Evolutionary conservation across 1,140 invertebrate genomes (phyloP), one percentile per base, ranked within the genome.

Genomic region (Heliconius hewitsoni): DNA sequence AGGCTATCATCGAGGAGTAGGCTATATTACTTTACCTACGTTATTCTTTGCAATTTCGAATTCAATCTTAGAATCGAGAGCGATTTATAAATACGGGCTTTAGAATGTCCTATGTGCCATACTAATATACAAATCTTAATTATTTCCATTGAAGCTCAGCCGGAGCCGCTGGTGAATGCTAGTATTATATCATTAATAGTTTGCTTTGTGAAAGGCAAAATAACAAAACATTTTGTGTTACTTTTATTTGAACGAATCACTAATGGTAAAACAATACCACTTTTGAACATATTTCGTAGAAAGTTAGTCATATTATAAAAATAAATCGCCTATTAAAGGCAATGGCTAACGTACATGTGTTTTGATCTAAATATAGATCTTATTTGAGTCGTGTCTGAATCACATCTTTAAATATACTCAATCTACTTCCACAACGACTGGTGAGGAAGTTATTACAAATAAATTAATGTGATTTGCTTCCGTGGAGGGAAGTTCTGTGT

Each of bases 291-390:
- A 11, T 66, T 66, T 66, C 27, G 4, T 30, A 27, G 60, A 66
- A 75, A 75, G 55, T 73, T 50, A 46, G 27, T 50, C 19, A 74
- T 34, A 60, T n/a, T 46, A 55, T 75, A 79, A 75, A 79, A 71
- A 75, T 79, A 79, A 55, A 71, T 78, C 72, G 34, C 74, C 73
- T 75, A 79, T 79, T 79, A 79, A 75, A 73, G 78, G 78, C 77
- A 78, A 74, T 66, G 72, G 77, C 66, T 60, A 73, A 74, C 77
- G 27, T 75, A 71, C 73, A 75, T 75, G 55, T 74, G 76, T 73
- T 52, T 34, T 37, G 8, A 39, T 46, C 60, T 79, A 79, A 30
- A 79, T 52, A 71, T 79, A 79, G 73, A 75, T 34, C 70, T 37
- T 71, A 52, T 78, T 74, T 74, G 46, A 74, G 57, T 66, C 8